Base-by-base conservation (phyloP, 2,113 vertebrate genomes). In the Ictalurus furcatus region DNA sequence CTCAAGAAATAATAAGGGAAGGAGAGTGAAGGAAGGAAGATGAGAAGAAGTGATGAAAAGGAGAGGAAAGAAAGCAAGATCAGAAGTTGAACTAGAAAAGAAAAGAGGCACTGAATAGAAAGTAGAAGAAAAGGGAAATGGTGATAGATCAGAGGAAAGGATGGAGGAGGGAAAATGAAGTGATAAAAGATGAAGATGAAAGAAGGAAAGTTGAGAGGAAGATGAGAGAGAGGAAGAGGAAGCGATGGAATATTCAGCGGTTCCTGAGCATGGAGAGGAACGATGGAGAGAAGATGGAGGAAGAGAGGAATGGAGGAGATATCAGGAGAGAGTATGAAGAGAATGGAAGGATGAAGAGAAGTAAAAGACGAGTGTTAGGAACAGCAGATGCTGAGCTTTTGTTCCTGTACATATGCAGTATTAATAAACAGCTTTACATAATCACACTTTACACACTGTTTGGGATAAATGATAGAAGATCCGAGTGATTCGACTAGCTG, bases 391-490 rank as follows among this genome's bases (percentile, higher is more conserved):
- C 25, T 52, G 86, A 76, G 59, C 14, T 59, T 30, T 80, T 84
- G 59, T 81, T 85, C 80, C 65, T 7, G 59, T 85, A 85, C 25
- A 30, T 63, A 88, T 88, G 30, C 65, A 90, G 90, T 86, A 80
- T 82, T 65, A 87, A 91, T 84, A 40, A 85, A 74, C 14, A 14
- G 13, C 28, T 69, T 34, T 34, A 71, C 37, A 34, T 11, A 11
- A 52, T 1, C 48, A 73, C 34, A 34, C 69, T 71, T 16, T 71
- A 37, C 21, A 73, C 34, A 37, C 34, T 8, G 44, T 48, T 48
- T 48, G 44, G 44, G 44, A 48, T 25, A 63, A 63, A 63, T 63
- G 23, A n/a, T n/a, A n/a, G n/a, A 30, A 69, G 67, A 16, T 34
- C 34, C 19, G 16, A 21, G 17, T 3, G 16, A 40, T 74, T 40